Conservation (phyloP, 2,113 vertebrate species). For the Dromiciops gliroides region DNA sequence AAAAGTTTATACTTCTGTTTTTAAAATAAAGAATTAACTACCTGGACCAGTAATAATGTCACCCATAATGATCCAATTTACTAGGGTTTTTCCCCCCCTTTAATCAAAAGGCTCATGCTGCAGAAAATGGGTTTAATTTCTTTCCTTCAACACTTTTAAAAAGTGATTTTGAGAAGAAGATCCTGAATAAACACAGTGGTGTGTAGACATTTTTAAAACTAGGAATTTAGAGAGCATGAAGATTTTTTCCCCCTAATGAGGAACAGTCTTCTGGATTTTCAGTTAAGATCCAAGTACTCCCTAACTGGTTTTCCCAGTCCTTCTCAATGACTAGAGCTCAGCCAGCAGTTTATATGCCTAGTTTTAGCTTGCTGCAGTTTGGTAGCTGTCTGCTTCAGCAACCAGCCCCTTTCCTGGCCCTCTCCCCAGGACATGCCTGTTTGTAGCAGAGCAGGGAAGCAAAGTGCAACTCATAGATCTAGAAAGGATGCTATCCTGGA, state of each 20-base stretch:
- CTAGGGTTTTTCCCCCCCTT: not conserved
- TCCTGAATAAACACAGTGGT: not conserved
- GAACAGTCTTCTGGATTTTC: not conserved
- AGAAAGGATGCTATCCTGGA: too few relatives aligned
- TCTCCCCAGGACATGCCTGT: not conserved
- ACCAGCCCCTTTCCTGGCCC: not conserved
- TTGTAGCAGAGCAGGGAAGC: not conserved
- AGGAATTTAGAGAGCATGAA: too few relatives aligned
- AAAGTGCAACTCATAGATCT: not conserved
- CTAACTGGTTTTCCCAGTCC: not conserved
- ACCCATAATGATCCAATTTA: not conserved
- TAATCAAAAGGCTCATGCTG: not conserved
- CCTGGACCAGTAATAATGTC: not conserved
- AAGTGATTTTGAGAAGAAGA: not conserved
- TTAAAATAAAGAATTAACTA: slow-evolving; percentile 31
- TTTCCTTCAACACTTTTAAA: not conserved
- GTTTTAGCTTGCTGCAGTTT: not conserved
- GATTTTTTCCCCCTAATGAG: not conserved
- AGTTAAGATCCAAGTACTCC: not conserved
- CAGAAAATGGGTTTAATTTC: not conserved
- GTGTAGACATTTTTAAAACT: not conserved
- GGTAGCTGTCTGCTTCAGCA: fast-evolving
- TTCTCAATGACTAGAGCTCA: not conserved
- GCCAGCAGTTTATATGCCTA: not conserved
- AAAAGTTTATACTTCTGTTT: not conserved